Percentiles rank a stretch among this genome's conserved stretches.
Evolutionary conservation across 2,797 vertebrate genomes (phyloP).

Genomic region (Sternotherus odoratus): DNA sequence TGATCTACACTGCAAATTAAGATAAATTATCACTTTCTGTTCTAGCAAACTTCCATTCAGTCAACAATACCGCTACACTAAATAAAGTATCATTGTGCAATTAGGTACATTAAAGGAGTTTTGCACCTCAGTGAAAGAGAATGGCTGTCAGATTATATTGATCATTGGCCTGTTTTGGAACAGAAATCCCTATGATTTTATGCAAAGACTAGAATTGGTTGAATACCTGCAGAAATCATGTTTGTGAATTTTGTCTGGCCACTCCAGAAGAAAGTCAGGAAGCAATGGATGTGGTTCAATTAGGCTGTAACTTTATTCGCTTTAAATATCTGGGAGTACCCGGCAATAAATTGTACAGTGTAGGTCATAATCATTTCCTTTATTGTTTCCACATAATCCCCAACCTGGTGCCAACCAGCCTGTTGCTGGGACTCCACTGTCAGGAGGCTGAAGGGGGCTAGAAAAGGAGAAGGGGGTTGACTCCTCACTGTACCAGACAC

Average conservation of each 20-base stretch:
- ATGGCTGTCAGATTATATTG: neutral
- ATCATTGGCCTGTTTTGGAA: neutral
- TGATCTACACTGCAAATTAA: conserved; percentile 23
- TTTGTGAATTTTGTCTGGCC: neutral
- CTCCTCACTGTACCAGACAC: neutral
- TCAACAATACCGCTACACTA: neutral
- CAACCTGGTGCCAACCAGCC: neutral
- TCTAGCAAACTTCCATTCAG: neutral
- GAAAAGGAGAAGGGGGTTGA: neutral
- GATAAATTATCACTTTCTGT: conserved; percentile 22
- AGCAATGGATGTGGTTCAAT: neutral
- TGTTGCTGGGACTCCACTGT: neutral
- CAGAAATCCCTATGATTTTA: neutral
- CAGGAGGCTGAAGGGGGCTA: neutral
- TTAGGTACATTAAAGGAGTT: neutral
- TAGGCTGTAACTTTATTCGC: neutral
- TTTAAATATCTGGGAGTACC: neutral
- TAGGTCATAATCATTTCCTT: neutral
- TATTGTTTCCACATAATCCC: neutral
- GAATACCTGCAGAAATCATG: neutral
- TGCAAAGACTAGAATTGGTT: neutral
- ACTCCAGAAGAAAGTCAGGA: neutral
- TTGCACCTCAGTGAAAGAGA: neutral
- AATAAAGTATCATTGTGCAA: neutral
- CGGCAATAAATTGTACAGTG: neutral